These are phyloP conservation scores for Clostera curtula DNA, from an alignment of 2,888 invertebrate species.

Conservation along the genomic window DNA sequence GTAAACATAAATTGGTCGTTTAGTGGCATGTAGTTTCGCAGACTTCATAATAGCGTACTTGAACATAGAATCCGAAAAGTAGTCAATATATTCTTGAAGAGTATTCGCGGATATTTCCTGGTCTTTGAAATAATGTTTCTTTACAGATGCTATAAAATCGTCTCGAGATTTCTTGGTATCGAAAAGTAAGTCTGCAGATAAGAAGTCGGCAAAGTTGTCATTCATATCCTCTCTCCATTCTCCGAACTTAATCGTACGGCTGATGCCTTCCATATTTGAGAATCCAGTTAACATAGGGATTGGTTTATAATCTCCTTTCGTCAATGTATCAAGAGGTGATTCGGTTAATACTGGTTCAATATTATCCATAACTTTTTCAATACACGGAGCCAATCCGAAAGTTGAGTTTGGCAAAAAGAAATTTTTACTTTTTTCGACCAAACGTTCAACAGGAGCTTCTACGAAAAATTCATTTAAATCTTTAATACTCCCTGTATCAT, in stretches of 20 bases:
- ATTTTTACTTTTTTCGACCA: conserved; percentile 45
- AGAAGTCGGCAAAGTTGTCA: conserved; percentile 45
- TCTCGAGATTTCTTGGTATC: conserved; percentile 30
- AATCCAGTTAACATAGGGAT: conserved; percentile 51
- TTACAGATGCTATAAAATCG: conserved; percentile 33
- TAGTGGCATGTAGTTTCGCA: conserved; percentile 42
- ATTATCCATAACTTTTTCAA: conserved; percentile 43
- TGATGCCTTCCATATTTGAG: conserved; percentile 62
- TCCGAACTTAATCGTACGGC: conserved; percentile 45
- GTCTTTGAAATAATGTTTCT: conserved; percentile 45
- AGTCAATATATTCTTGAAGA: conserved; percentile 46
- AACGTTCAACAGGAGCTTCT: conserved; percentile 30
- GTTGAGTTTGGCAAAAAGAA: conserved; percentile 57
- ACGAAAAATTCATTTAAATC: conserved; percentile 56
- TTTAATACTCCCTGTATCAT: conserved; percentile 43
- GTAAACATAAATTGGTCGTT: conserved; percentile 45
- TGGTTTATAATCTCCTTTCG: conserved; percentile 36
- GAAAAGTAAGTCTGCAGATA: conserved; percentile 54
- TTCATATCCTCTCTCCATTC: conserved; percentile 58
- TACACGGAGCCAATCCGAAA: conserved; percentile 60
- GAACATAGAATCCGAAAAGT: conserved; percentile 63
- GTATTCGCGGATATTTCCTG: conserved; percentile 37
- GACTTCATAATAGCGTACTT: conserved; percentile 56
- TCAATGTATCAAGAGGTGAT: conserved; percentile 48
- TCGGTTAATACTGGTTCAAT: conserved; percentile 49